Evolutionary conservation across 2,797 vertebrate genomes (phyloP).

Genomic region (Cossypha polioptera): DNA sequence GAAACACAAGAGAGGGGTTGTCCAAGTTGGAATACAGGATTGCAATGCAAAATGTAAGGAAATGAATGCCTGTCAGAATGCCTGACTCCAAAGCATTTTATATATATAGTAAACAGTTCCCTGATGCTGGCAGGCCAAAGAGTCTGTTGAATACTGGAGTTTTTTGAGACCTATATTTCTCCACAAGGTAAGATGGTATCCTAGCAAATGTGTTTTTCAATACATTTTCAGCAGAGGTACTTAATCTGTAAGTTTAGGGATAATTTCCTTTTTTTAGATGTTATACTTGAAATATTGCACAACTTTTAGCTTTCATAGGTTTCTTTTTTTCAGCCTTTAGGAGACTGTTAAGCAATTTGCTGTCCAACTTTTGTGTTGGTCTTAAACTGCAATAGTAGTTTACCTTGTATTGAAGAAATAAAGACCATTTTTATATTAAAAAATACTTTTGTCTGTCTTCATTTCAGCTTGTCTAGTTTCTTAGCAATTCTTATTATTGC

Average conservation of each 20-base stretch:
- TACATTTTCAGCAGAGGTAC: conserved; percentile 55
- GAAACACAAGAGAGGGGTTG: conserved; percentile 57
- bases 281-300: conserved; percentile 71
- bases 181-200: conserved; percentile 77
- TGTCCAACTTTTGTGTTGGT: conserved; percentile 78
- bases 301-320: conserved; percentile 70
- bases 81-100: conserved; percentile 54
- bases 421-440: conserved; percentile 75
- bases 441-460: conserved; percentile 63
- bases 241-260: conserved; percentile 40
- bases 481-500: neutral
- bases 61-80: conserved; percentile 55
- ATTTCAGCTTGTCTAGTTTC: conserved; percentile 47
- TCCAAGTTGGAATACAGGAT: conserved; percentile 46
- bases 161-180: conserved; percentile 75
- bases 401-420: conserved; percentile 82
- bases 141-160: conserved; percentile 71
- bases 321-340: conserved; percentile 78
- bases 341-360: conserved; percentile 80
- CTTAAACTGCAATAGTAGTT: conserved; percentile 79
- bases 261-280: conserved; percentile 62
- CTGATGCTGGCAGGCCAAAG: conserved; percentile 71
- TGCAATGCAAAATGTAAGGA: conserved; percentile 60
- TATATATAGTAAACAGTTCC: conserved; percentile 59
- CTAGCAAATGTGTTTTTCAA: conserved; percentile 51